Evolutionary conservation across 2,888 invertebrate species (phyloP), one percentile per base, ranked within the genome.

Genomic region (Hydrotaea cyrtoneurina): DNA sequence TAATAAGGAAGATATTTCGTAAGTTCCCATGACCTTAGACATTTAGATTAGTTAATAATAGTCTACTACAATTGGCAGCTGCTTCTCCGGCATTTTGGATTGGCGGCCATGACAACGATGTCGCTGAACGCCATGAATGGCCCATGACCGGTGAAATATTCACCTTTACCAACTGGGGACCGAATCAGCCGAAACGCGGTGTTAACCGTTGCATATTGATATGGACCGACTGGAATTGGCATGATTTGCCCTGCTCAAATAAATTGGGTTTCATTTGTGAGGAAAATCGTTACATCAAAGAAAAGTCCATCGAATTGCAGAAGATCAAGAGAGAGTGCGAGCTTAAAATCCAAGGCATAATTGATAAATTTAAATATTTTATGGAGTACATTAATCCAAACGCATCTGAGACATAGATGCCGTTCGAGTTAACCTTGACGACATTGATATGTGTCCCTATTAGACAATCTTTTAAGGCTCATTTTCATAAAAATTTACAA

Each of bases 81-180:
- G 1, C 23, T 3, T 26, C 23, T 43, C 77, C 77, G 0, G 21
- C 39, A 26, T 26, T 77, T 17, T 77, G 77, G 76, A 21, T 55
- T 11, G 53, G 50, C 2, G 76, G 66, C n/a, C 36, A 55, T 17
- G 66, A 66, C 36, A 77, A 77, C 55, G 76, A 64, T 23, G 36
- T 78, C 15, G 69, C 53, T 46, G 11, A n/a, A 57, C 77, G 77
- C n/a, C 71, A 78, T 59, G 69, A 78, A 69, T 78, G 77, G 77
- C 55, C 69, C 1, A 31, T 55, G 7, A 69, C 57, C 7, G 77
- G 77, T n/a, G 43, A 71, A 19, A 19, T 59, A 31, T 78, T 78
- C 59, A n/a, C 17, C 4, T 78, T 71, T 15, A 78, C 78, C 19
- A 78, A 78, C 69, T 78, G 78, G 78, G 78, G 71, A 0, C 43